Conservation (phyloP, 2,797 vertebrate genomes). For the Phoebastria nigripes region DNA sequence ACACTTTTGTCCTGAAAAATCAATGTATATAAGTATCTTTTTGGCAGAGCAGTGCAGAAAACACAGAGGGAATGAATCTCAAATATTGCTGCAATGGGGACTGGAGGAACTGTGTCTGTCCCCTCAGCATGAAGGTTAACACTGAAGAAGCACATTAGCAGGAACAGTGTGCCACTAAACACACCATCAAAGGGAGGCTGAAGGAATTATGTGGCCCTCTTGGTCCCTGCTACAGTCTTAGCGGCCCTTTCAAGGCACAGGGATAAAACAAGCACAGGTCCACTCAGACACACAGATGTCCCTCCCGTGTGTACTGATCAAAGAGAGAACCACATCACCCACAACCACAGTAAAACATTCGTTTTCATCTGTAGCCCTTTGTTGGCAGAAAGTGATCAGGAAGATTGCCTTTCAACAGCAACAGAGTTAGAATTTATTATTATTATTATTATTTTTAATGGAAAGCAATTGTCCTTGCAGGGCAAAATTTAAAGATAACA, state of each 20-base stretch:
- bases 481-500: slow-evolving; percentile 36
- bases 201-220: neutral
- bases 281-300: accelerated
- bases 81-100: neutral
- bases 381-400: neutral
- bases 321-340: neutral
- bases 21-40: neutral
- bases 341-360: neutral
- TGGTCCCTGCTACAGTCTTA: neutral
- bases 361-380: neutral
- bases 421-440: neutral
- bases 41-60: neutral
- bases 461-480: slow-evolving; percentile 31
- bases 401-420: neutral
- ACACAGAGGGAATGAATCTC: neutral
- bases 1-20: neutral
- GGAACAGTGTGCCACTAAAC: neutral
- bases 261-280: neutral
- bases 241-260: neutral
- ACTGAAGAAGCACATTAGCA: neutral
- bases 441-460: neutral
- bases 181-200: neutral
- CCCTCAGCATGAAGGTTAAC: neutral
- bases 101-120: neutral
- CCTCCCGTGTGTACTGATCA: neutral